Percentiles rank a stretch among this genome's conserved stretches.
phyloP scores from a whole-genome alignment of 2,888 invertebrate species.

The Drosophila tanythrix region DNA sequence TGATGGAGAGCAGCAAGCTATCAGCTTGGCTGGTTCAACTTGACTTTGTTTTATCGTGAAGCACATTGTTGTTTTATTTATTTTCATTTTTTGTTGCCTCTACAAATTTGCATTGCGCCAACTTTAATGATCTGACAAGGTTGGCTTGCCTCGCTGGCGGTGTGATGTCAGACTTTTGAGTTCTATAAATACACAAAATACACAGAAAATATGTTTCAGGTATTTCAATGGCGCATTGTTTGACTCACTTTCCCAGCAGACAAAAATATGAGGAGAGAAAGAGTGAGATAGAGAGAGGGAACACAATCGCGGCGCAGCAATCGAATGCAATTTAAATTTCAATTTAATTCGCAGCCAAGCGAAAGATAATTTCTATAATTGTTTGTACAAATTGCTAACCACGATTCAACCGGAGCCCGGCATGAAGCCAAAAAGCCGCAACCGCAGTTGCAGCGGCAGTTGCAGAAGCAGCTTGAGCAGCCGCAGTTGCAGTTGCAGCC shows the following conservation, averaged over 20 bases:
- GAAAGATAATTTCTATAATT: conserved; percentile 80
- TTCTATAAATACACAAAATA: conserved; percentile 67
- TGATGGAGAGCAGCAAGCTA: conserved; percentile 34
- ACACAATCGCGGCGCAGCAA: conserved; percentile 59
- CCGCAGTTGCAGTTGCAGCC: conserved; percentile 43
- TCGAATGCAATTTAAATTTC: conserved; percentile 80
- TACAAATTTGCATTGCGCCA: conserved; percentile 53
- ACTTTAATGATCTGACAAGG: conserved; percentile 65
- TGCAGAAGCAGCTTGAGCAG: conserved; percentile 23
- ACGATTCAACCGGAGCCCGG: conserved; percentile 58
- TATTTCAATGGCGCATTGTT: conserved; percentile 31
- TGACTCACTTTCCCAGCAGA: conserved; percentile 43
- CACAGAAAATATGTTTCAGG: conserved; percentile 47
- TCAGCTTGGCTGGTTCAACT: conserved; percentile 47
- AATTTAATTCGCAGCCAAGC: conserved; percentile 78
- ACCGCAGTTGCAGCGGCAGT: conserved; percentile 25
- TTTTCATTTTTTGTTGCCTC: conserved; percentile 38
- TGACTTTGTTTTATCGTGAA: conserved; percentile 55
- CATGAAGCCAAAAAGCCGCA: conserved; percentile 39
- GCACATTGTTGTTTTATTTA: conserved; percentile 20
- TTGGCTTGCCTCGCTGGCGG: conserved; percentile 44
- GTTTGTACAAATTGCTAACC: conserved; percentile 79
- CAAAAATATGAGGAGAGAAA: not conserved
- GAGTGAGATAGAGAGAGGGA: conserved; percentile 36
- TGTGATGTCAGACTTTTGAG: conserved; percentile 73